Base-by-base conservation (phyloP, 1,140 invertebrate species). In the Diorhabda sublineata region DNA sequence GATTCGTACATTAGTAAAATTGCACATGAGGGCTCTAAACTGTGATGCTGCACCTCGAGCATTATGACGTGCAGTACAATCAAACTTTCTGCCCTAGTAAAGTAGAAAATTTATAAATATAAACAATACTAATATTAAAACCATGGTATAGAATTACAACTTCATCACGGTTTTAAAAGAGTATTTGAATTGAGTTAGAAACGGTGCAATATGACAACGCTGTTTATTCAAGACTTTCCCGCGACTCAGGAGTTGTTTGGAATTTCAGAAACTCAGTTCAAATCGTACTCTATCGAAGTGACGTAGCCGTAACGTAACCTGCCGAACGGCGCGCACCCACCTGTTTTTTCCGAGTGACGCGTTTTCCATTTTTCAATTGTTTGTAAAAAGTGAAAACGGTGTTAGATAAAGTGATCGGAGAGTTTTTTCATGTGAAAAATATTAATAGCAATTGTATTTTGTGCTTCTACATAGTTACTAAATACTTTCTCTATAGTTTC, bases 251-350 rank as follows among this genome's bases (percentile, higher is more conserved):
- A 52, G 47, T 52, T 52, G 47, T 52, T 52, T 52, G 47, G 47
- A 52, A 52, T 52, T 52, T 52, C 47, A 52, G 47, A 52, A 52
- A 52, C 47, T 52, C 47, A 52, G 47, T 52, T 52, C 47, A 52
- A 52, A 6, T 8, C 47, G 47, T 52, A 52, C n/a, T 52, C 0
- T n/a, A 52, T 8, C 47, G 47, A n/a, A 52, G n/a, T n/a, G 47
- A n/a, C 6, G 47, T 52, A 52, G 47, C n/a, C n/a, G n/a, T n/a
- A n/a, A n/a, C n/a, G n/a, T n/a, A 4, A n/a, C n/a, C 47, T 52
- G 47, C 47, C n/a, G n/a, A 3, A 52, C 4, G n/a, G 6, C 47
- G 47, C 47, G 47, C 47, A 52, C 47, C 47, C 47, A 52, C 47
- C 47, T 52, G 47, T 52, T 52, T 52, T 26, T 52, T 52, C 47